These are phyloP conservation scores for Aradophagus sp. DNA, from an alignment of 1,140 invertebrate species.

Conservation along the genomic window DNA sequence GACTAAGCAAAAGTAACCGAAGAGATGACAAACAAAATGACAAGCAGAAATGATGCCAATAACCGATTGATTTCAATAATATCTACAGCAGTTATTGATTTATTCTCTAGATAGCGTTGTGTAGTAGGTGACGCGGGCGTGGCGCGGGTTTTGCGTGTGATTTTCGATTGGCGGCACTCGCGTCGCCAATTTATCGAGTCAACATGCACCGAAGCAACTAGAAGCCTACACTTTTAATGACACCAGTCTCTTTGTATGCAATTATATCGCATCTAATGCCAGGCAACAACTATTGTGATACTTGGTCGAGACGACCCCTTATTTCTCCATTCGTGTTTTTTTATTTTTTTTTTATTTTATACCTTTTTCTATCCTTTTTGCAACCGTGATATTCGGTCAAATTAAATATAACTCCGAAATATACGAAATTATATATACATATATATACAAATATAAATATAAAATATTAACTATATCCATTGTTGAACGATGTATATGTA, in stretches of 20 bases:
- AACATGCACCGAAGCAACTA: conserved; percentile 44
- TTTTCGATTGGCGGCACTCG: conserved; percentile 15
- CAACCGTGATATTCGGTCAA: no score
- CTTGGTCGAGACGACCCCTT: conserved; percentile 34
- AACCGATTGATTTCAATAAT: conserved; percentile 35
- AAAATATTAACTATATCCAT: no score
- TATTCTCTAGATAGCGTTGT: conserved; percentile 40
- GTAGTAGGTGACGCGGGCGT: conserved; percentile 36
- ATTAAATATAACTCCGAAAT: no score
- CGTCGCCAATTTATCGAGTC: conserved; percentile 23
- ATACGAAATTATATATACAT: no score
- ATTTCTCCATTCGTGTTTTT: conserved; percentile 29
- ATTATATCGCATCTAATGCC: conserved; percentile 24
- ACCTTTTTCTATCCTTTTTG: no score
- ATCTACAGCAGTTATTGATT: conserved; percentile 32
- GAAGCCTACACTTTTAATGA: conserved; percentile 38
- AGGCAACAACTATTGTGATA: conserved; percentile 49
- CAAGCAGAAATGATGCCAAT: conserved; percentile 4
- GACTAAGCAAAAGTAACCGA: no score
- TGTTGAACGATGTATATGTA: no score
- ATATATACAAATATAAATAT: no score
- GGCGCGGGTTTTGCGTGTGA: conserved; percentile 2
- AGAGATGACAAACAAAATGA: no score
- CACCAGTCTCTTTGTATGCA: conserved; percentile 38
- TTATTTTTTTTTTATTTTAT: no score